Conservation (phyloP, 2,888 invertebrate genomes). For the Crocallis elinguaria region DNA sequence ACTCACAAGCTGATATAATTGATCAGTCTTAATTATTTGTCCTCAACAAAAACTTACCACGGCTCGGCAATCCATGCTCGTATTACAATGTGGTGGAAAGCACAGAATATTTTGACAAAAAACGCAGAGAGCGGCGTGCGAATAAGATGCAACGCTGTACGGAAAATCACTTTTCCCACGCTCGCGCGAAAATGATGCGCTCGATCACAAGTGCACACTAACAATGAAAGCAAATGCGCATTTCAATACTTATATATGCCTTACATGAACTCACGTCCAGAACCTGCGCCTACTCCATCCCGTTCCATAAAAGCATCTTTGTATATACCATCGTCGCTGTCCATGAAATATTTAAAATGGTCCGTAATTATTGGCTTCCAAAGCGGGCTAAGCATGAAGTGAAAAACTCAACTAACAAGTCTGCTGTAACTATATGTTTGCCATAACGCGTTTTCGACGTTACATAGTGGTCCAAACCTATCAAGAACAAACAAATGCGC, state of each 20-base stretch:
- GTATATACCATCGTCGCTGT: constrained; percentile 30
- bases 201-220: constrained; percentile 53
- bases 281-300: constrained; percentile 31
- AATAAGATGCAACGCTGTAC: constrained; percentile 44
- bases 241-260: constrained; percentile 77
- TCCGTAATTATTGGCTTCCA: too few species aligned
- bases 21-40: constrained; percentile 40
- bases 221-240: constrained; percentile 70
- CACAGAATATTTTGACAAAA: constrained; percentile 59
- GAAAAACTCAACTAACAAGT: too few species aligned
- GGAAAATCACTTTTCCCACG: constrained; percentile 64
- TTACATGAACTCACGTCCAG: constrained; percentile 55
- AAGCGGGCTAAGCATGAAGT: too few species aligned
- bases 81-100: constrained; percentile 72
- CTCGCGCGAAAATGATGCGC: constrained; percentile 55
- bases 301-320: constrained; percentile 25
- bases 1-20: constrained; percentile 38
- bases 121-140: constrained; percentile 58
- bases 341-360: not conserved
- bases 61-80: constrained; percentile 72
- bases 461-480: too few species aligned
- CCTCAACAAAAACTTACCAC: constrained; percentile 61
- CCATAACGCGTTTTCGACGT: too few species aligned
- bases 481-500: too few species aligned
- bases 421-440: too few species aligned